phyloP scores from a whole-genome alignment of 2,888 invertebrate genomes.

The Pachydiplax longipennis region DNA sequence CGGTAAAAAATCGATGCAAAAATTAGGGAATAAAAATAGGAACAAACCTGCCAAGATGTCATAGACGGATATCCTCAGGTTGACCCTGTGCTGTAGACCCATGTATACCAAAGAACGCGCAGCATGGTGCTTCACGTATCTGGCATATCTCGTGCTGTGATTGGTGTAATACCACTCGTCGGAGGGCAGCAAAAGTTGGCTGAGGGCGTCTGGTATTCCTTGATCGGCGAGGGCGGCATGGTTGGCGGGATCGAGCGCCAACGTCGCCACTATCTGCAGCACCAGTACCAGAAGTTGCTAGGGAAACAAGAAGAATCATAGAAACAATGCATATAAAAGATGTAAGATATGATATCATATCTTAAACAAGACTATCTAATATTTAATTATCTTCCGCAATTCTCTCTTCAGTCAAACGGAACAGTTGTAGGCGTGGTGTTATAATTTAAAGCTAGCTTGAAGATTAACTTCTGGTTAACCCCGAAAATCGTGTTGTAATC shows the following conservation, averaged over 20 bases:
- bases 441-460: too few relatives aligned
- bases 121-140: conserved; percentile 71
- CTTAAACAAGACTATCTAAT: too few relatives aligned
- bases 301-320: conserved; percentile 52
- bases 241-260: conserved; percentile 66
- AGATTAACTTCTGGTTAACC: too few relatives aligned
- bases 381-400: too few relatives aligned
- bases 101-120: conserved; percentile 69
- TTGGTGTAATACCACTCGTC: conserved; percentile 75
- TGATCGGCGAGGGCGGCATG: conserved; percentile 65
- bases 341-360: too few relatives aligned
- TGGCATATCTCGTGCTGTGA: conserved; percentile 69
- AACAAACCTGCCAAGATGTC: conserved; percentile 62
- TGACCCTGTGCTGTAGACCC: conserved; percentile 68
- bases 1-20: neutral
- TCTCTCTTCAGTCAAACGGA: too few relatives aligned
- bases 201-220: conserved; percentile 68
- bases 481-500: too few relatives aligned
- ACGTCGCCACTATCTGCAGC: conserved; percentile 67
- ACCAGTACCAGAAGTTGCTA: conserved; percentile 70
- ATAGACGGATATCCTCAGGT: conserved; percentile 67
- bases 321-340: neutral
- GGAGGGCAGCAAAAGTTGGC: conserved; percentile 69
- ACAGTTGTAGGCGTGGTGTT: too few relatives aligned
- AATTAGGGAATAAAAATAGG: neutral